Evolutionary conservation across 2,113 vertebrate genomes (phyloP).

Genomic region (Tricholaema leucomelas): DNA sequence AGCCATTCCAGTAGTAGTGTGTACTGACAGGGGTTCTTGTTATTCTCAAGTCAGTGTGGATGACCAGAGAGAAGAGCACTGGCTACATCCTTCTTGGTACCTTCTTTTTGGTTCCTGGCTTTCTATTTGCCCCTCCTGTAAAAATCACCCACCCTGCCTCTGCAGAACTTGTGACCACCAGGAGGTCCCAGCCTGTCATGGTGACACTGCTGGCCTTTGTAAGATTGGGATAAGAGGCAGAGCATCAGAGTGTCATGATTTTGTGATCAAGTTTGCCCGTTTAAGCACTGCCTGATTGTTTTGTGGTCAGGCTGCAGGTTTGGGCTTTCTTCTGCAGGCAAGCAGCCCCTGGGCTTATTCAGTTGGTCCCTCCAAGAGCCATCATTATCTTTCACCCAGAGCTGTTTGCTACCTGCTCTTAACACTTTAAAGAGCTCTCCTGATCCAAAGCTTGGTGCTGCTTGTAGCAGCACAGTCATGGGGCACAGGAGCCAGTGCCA

Average conservation of each 20-base stretch:
- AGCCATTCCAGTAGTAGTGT: no score
- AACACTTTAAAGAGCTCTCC: background rate
- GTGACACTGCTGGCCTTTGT: background rate
- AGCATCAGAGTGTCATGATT: background rate
- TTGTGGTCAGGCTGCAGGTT: background rate
- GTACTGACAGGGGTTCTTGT: background rate
- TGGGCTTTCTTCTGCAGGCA: background rate
- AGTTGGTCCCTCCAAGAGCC: background rate
- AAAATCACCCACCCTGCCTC: background rate
- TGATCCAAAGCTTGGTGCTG: background rate
- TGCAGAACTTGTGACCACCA: background rate
- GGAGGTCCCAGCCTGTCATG: background rate
- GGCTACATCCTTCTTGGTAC: background rate
- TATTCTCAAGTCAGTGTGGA: background rate
- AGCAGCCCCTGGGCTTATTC: background rate
- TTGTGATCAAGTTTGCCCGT: background rate
- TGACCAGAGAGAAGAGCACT: background rate
- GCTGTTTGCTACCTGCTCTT: background rate
- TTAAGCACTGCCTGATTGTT: background rate
- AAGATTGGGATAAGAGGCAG: background rate
- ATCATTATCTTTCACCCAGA: background rate
- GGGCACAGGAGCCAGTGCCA: constrained; percentile 28
- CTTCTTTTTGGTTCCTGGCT: background rate
- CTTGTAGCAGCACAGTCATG: background rate
- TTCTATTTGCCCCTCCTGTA: background rate